Evolutionary conservation across 2,113 vertebrate genomes (phyloP).

Genomic region (Embiotoca jacksoni): DNA sequence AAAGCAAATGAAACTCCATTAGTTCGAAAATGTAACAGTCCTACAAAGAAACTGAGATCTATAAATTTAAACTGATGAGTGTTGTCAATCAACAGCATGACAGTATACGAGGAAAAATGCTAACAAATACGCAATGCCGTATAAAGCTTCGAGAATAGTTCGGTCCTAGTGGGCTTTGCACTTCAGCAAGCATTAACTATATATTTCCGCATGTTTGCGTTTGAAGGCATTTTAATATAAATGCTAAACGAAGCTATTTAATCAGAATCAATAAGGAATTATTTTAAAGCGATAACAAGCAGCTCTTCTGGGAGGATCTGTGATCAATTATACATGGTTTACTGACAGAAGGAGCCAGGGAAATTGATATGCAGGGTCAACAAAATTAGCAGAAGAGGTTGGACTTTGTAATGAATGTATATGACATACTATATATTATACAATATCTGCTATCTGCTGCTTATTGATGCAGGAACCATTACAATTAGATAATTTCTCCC

Average conservation of each 20-base stretch:
- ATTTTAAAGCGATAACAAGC: constrained; percentile 41
- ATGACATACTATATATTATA: not conserved
- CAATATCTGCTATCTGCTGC: constrained; percentile 9
- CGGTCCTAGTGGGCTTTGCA: constrained; percentile 19
- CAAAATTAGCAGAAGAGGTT: not conserved
- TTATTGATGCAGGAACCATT: constrained; percentile 9
- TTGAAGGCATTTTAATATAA: constrained; percentile 26
- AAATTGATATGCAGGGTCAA: constrained; percentile 27
- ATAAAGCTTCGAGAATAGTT: constrained; percentile 1
- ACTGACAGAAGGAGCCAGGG: not conserved
- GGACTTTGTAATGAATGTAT: not conserved
- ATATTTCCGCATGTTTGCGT: constrained; percentile 36
- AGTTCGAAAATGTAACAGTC: not conserved
- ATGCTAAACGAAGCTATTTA: constrained; percentile 48
- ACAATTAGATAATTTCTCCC: no score
- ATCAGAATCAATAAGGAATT: constrained; percentile 60
- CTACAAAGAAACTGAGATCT: not conserved
- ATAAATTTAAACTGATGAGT: not conserved
- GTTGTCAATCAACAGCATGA: not conserved
- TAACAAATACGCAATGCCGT: constrained; percentile 16
- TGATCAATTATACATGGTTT: constrained; percentile 56
- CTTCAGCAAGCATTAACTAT: constrained; percentile 49
- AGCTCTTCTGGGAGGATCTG: constrained; percentile 24
- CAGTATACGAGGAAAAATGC: constrained; percentile 26
- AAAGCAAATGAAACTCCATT: constrained; percentile 10